These are phyloP conservation scores for Agrypnia vestita DNA, from an alignment of 1,140 invertebrate genomes.

Conservation along the genomic window DNA sequence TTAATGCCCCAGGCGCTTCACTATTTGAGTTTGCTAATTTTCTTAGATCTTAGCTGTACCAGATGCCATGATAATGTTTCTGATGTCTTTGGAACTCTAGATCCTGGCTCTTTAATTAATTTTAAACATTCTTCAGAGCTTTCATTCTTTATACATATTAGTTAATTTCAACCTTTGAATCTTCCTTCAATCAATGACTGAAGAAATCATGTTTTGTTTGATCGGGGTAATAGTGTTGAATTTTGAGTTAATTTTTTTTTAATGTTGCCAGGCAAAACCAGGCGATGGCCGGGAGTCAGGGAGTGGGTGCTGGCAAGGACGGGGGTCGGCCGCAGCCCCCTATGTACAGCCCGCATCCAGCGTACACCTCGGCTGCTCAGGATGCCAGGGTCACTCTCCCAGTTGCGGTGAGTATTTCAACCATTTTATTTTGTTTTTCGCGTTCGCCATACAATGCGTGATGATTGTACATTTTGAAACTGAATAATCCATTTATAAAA, in stretches of 20 bases:
- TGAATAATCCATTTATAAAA: background rate
- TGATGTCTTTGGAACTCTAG: too few species aligned
- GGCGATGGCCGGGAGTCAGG: conserved; percentile 63
- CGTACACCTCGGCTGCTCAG: conserved; percentile 69
- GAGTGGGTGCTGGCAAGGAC: conserved; percentile 67
- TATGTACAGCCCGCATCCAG: conserved; percentile 68
- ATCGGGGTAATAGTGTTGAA: background rate
- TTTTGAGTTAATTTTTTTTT: background rate
- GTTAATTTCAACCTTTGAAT: too few species aligned
- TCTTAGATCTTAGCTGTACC: too few species aligned
- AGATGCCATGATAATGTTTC: too few species aligned
- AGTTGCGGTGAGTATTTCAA: conserved; percentile 64
- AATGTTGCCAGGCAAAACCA: conserved; percentile 67
- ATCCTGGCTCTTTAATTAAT: too few species aligned
- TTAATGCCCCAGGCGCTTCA: too few species aligned
- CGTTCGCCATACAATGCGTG: background rate
- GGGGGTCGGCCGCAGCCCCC: conserved; percentile 66
- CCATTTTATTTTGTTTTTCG: background rate
- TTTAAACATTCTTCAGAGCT: too few species aligned
- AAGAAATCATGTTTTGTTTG: too few species aligned
- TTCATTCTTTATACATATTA: too few species aligned
- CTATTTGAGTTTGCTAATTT: too few species aligned
- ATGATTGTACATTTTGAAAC: background rate
- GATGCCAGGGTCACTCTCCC: conserved; percentile 65
- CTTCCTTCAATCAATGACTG: too few species aligned